These are phyloP conservation scores for Peromyscus polionotus DNA, from an alignment of 2,113 vertebrate species.

Conservation along the genomic window DNA sequence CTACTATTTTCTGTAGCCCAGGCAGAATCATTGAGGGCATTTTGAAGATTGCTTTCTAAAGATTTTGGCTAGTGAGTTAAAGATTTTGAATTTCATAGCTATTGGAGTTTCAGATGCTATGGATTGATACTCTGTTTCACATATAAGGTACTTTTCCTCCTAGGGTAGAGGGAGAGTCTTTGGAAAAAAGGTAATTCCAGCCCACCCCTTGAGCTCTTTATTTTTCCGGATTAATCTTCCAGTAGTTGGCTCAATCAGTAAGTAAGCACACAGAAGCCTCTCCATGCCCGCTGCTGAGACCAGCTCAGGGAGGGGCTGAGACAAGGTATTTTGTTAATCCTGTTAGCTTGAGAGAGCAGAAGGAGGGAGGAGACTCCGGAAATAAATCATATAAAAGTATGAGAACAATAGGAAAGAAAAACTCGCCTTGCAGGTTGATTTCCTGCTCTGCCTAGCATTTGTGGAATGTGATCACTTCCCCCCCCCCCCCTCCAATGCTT, in stretches of 20 bases:
- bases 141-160: conserved; percentile 17
- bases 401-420: conserved; percentile 80
- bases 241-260: conserved; percentile 45
- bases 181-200: conserved; percentile 64
- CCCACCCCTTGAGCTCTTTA: conserved; percentile 59
- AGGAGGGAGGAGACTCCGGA: conserved; percentile 70
- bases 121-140: conserved; percentile 26
- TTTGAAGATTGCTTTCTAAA: not conserved
- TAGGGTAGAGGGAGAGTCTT: not conserved
- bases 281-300: not conserved
- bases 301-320: not conserved
- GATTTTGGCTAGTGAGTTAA: not conserved
- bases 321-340: conserved; percentile 75
- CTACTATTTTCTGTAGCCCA: conserved; percentile 32
- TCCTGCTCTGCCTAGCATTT: conserved; percentile 71
- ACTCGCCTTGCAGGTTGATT: conserved; percentile 78
- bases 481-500: not conserved
- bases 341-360: conserved; percentile 68
- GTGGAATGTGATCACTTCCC: conserved; percentile 67
- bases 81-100: conserved; percentile 36
- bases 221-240: conserved; percentile 77
- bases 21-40: not conserved
- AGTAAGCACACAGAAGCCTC: conserved; percentile 32
- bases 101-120: not conserved
- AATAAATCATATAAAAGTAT: conserved; percentile 79